A percentile compares a stretch with the other conserved stretches of the same genome.
Conservation (phyloP, 2,888 invertebrate genomes). For the Apodemia duryi region DNA sequence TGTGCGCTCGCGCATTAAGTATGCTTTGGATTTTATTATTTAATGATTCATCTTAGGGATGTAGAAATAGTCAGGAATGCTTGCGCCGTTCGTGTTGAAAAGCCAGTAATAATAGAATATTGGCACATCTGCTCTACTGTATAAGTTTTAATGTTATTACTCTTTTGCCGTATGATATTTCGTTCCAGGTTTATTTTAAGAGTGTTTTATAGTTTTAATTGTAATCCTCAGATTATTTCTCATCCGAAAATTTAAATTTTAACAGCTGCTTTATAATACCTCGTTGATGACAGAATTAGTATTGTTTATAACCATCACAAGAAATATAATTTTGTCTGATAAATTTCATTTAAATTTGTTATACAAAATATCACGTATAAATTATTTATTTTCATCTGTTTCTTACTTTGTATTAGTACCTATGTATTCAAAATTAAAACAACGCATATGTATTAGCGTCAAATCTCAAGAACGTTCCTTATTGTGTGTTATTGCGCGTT, state of each 20-base stretch:
- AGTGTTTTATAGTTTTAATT: slow-evolving; percentile 75
- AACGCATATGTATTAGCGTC: background rate
- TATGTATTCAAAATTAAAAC: background rate
- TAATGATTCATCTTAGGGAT: slow-evolving; percentile 79
- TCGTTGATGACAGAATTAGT: slow-evolving; percentile 73
- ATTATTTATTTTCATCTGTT: background rate
- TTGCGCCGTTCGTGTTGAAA: slow-evolving; percentile 70
- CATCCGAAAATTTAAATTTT: slow-evolving; percentile 61
- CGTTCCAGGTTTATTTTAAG: slow-evolving; percentile 65
- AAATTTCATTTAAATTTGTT: slow-evolving; percentile 44
- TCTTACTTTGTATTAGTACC: background rate
- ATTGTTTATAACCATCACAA: slow-evolving; percentile 49
- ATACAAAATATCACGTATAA: background rate
- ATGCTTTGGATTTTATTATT: slow-evolving; percentile 78
- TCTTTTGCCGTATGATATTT: slow-evolving; percentile 63
- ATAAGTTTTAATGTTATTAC: slow-evolving; percentile 76
- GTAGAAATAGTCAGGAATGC: slow-evolving; percentile 78
- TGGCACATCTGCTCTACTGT: slow-evolving; percentile 74
- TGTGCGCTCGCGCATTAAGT: slow-evolving; percentile 75
- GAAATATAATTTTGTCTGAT: slow-evolving; percentile 48
- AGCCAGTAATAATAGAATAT: slow-evolving; percentile 77
- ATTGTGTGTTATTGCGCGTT: too few species aligned
- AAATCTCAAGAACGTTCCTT: background rate
- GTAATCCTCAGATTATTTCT: slow-evolving; percentile 67
- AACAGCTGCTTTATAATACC: slow-evolving; percentile 68